Conservation (phyloP, 2,888 invertebrate species). For the Drosophila paracracens region DNA sequence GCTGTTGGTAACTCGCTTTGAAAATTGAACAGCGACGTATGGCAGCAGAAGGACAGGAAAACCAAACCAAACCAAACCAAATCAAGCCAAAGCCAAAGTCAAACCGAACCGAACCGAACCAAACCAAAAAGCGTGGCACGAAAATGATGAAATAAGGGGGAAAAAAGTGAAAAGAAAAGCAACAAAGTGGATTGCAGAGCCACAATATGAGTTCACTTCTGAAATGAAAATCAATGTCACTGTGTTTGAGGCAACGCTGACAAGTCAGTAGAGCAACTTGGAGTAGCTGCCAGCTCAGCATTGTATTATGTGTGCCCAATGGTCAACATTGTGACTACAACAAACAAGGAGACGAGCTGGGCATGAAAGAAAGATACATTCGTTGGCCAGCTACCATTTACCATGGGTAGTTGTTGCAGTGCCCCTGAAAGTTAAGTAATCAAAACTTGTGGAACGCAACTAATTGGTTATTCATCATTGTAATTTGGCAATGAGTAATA, state of each 20-base stretch:
- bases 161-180: slow-evolving; percentile 1
- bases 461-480: neutral
- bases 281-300: slow-evolving; percentile 1
- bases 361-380: slow-evolving; percentile 44
- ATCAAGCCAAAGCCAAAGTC: slow-evolving; percentile 18
- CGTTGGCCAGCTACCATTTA: slow-evolving; percentile 10
- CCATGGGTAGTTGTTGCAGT: neutral
- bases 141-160: neutral
- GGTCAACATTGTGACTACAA: slow-evolving; percentile 55
- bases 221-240: slow-evolving; percentile 74
- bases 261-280: slow-evolving; percentile 40
- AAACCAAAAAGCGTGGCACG: slow-evolving; percentile 15
- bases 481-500: neutral
- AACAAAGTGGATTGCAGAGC: slow-evolving; percentile 27
- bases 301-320: slow-evolving; percentile 23
- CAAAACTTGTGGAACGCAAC: neutral
- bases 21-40: slow-evolving; percentile 64
- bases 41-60: slow-evolving; percentile 17
- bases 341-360: slow-evolving; percentile 23
- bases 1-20: slow-evolving; percentile 68
- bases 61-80: slow-evolving; percentile 18
- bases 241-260: slow-evolving; percentile 39
- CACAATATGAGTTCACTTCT: slow-evolving; percentile 42
- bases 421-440: neutral
- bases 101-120: slow-evolving; percentile 15